Evolutionary conservation across 2,888 invertebrate species (phyloP), one percentile per base, ranked within the genome.

Genomic region (Drepanosiphum platanoidis): DNA sequence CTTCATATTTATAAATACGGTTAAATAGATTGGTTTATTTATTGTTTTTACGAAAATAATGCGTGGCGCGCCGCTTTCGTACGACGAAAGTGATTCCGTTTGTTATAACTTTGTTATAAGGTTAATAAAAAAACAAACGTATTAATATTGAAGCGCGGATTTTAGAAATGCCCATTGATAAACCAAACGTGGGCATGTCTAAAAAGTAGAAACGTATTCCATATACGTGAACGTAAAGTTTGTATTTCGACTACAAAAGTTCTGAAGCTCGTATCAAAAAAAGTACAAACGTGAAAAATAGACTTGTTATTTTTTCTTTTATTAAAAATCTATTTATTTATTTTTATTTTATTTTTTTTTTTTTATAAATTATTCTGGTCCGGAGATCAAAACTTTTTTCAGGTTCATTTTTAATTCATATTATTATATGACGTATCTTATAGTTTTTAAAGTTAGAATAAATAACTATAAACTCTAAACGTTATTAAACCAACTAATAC

Each of bases 361-460:
- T n/a, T n/a, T n/a, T 58, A 46, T 58, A 70, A 70, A 58, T 70
- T 70, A 80, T 80, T 80, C 70, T 71, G 70, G 58, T 80, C 80
- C 36, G 22, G 22, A 70, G 70, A 80, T 80, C 18, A 36, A 80
- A 80, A 80, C 52, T 71, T 75, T 71, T 22, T 79, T 70, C 13
- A 4, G 7, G 27, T 39, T 80, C 66, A 34, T 79, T 58, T 80
- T 36, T 80, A 58, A 80, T 79, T 22, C 68, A n/a, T n/a, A n/a
- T n/a, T n/a, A n/a, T n/a, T n/a, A n/a, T n/a, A n/a, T 46, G 39
- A 8, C n/a, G 46, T 46, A 18, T 11, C 13, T 18, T 58, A 22
- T 18, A 80, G 11, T 58, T 61, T 58, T 52, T 32, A 1, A 42
- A 78, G 68, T 46, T 66, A 66, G 30, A 68, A 66, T n/a, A 46